phyloP scores from a whole-genome alignment of 2,888 invertebrate species.

The Acleris literana region DNA sequence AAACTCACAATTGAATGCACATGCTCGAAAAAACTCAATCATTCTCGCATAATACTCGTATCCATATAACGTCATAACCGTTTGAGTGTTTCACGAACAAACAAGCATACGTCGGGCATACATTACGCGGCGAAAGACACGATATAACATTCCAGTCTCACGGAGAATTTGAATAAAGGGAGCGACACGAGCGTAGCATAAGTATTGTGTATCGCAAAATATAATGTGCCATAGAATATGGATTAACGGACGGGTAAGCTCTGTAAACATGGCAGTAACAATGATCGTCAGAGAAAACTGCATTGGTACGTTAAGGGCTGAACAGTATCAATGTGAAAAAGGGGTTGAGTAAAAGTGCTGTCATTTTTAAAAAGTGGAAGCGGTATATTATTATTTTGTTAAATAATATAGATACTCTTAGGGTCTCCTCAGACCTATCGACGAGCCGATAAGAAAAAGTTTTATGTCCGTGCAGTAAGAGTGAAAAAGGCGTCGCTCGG shows the following conservation, averaged over 20 bases:
- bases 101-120: slow-evolving; percentile 14
- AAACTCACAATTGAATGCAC: not conserved
- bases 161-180: slow-evolving; percentile 19
- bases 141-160: slow-evolving; percentile 9
- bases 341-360: too few species aligned
- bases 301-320: too few species aligned
- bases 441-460: too few species aligned
- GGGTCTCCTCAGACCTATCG: too few species aligned
- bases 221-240: slow-evolving; percentile 15
- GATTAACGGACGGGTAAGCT: not conserved
- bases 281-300: too few species aligned
- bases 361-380: too few species aligned
- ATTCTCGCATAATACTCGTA: not conserved
- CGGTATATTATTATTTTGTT: too few species aligned
- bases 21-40: not conserved
- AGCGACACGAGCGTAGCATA: slow-evolving; percentile 11
- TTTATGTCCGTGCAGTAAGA: too few species aligned
- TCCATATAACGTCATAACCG: not conserved
- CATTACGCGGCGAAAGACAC: slow-evolving; percentile 14
- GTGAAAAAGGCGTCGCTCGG: too few species aligned
- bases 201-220: slow-evolving; percentile 22
- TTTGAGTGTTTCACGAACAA: slow-evolving; percentile 9
- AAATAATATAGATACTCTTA: too few species aligned
- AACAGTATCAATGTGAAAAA: too few species aligned
- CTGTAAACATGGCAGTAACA: not conserved